phyloP scores from a whole-genome alignment of 2,113 vertebrate species.

The Notothenia coriiceps region DNA sequence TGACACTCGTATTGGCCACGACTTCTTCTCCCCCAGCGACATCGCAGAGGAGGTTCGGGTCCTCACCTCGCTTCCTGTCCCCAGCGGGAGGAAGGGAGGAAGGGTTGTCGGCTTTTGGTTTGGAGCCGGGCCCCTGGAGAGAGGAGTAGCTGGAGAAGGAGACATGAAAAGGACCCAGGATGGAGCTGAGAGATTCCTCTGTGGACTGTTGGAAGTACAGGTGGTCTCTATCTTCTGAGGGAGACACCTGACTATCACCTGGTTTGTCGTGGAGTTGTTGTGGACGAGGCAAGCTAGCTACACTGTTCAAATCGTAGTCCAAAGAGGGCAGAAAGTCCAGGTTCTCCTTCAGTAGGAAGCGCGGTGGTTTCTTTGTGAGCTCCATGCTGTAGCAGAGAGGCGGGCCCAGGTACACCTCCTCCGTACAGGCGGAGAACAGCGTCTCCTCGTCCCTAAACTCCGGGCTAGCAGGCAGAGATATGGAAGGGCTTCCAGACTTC shows the following conservation, averaged over 20 bases:
- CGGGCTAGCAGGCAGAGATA: slow-evolving; percentile 78
- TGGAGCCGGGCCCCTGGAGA: slow-evolving; percentile 17
- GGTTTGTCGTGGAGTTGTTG: neutral
- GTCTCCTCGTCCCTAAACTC: slow-evolving; percentile 89
- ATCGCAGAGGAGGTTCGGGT: slow-evolving; percentile 63
- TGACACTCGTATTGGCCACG: slow-evolving; percentile 64
- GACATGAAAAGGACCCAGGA: slow-evolving; percentile 13
- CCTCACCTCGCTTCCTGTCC: slow-evolving; percentile 46
- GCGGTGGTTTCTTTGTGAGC: slow-evolving; percentile 64
- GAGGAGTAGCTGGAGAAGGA: slow-evolving; percentile 19
- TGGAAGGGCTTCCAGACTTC: neutral
- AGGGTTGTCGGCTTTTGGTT: slow-evolving; percentile 4
- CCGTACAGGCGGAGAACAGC: slow-evolving; percentile 91
- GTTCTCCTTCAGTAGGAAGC: neutral
- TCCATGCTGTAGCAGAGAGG: slow-evolving; percentile 81
- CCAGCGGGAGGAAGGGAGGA: slow-evolving; percentile 4
- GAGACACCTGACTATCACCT: neutral
- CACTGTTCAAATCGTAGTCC: neutral
- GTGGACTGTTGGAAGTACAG: slow-evolving; percentile 21
- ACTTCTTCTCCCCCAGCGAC: slow-evolving; percentile 77
- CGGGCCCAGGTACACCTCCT: slow-evolving; percentile 87
- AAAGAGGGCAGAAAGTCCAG: neutral
- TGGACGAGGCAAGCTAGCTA: neutral
- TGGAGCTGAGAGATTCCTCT: slow-evolving; percentile 6
- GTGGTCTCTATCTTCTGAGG: slow-evolving; percentile 2